phyloP scores from a whole-genome alignment of 2,797 vertebrate species.

The Erpetoichthys calabaricus region DNA sequence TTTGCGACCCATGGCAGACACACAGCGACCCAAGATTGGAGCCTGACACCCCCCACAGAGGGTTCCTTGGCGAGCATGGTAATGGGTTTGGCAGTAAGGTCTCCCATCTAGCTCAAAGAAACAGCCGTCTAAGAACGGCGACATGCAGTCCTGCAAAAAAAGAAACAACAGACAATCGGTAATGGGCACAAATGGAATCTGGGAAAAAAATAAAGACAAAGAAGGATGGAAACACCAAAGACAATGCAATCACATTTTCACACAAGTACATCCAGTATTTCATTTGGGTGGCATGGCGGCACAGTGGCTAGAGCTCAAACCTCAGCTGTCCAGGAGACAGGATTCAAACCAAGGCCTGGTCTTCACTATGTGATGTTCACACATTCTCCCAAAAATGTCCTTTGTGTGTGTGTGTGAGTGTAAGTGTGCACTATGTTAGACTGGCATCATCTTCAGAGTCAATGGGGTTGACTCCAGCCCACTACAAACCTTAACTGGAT shows the following conservation, averaged over 20 bases:
- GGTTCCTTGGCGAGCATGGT: slow-evolving; percentile 62
- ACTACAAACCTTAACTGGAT: no score
- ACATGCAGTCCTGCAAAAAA: slow-evolving; percentile 64
- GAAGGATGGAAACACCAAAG: neutral
- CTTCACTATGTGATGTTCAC: neutral
- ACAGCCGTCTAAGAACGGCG: slow-evolving; percentile 45
- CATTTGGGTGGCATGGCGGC: no score
- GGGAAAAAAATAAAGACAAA: neutral
- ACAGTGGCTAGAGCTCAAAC: no score
- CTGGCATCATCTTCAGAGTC: no score
- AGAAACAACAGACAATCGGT: neutral
- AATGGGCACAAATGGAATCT: neutral
- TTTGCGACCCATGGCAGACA: slow-evolving; percentile 55
- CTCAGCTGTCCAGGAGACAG: neutral
- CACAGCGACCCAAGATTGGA: slow-evolving; percentile 64
- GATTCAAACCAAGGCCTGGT: neutral
- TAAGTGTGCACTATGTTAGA: no score
- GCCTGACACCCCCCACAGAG: slow-evolving; percentile 56
- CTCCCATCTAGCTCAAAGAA: slow-evolving; percentile 72
- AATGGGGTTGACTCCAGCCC: no score
- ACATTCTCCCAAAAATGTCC: no score
- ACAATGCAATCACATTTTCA: no score
- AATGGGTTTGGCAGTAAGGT: slow-evolving; percentile 70
- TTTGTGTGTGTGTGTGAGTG: no score
- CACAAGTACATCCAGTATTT: no score